Evolutionary conservation across 2,113 vertebrate species (phyloP), one percentile per base, ranked within the genome.

Genomic region (Lepisosteus osseus): DNA sequence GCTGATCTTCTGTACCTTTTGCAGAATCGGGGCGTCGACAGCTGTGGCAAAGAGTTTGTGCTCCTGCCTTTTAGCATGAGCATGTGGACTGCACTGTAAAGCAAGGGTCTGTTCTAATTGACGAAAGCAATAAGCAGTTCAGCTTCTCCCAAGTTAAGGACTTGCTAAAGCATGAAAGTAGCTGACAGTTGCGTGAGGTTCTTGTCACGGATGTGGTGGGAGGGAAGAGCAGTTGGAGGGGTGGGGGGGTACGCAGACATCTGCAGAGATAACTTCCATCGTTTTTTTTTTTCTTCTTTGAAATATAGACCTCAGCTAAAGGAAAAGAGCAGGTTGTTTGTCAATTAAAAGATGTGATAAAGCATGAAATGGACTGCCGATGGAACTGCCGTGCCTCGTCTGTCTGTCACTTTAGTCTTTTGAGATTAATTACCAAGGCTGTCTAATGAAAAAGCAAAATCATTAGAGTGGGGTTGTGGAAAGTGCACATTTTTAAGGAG

Each of bases 271-370:
- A 76, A 82, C 76, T 57, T 69, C 40, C 62, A 70, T 70, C 62
- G 40, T 12, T 65, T 85, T 84, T 80, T 75, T 69, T 71, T 74
- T 66, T 68, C 67, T 77, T 17, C 13, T n/a, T 74, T 75, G 67
- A 67, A 80, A 92, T 93, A 91, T 92, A 93, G 89, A 91, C 87
- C 90, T 92, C 90, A 93, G 87, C 87, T 84, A 89, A 90, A 90
- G 87, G 91, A 92, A 90, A 92, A 90, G 89, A 89, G 89, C 88
- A 90, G 87, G 88, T 90, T 90, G 90, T 92, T 93, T 93, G 91
- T 92, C 90, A 93, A 90, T 92, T 93, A 92, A 90, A 90, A 93
- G 88, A 92, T 77, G 89, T 93, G 91, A 91, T 92, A 93, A 92
- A 91, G 89, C 90, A 91, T 92, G 91, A 74, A 74, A 74, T 61